Evolutionary conservation across 2,113 vertebrate species (phyloP).

Genomic region (Toxotes chatareus): DNA sequence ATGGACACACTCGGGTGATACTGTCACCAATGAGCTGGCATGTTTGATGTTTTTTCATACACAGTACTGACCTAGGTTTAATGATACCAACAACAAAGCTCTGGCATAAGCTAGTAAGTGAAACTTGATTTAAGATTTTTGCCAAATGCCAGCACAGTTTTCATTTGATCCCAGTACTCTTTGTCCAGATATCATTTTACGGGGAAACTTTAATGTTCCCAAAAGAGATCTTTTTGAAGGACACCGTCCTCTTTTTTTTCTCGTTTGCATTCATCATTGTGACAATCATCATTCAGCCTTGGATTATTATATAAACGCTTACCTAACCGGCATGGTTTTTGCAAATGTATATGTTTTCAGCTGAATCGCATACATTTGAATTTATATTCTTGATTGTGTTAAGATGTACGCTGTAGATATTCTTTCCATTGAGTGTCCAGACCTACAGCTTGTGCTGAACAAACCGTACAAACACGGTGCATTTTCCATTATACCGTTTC

Average conservation of each 20-base stretch:
- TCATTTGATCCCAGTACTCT: neutral
- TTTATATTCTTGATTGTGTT: no score
- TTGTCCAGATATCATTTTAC: neutral
- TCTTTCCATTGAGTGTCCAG: neutral
- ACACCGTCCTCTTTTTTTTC: neutral
- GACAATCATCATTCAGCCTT: no score
- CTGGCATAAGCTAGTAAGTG: neutral
- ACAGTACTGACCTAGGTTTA: neutral
- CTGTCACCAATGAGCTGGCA: neutral
- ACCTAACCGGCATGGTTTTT: neutral
- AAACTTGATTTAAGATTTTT: neutral
- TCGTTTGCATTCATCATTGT: neutral
- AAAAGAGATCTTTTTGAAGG: neutral
- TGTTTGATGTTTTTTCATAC: neutral
- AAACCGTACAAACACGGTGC: no score
- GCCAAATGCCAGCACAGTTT: neutral
- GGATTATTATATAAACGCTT: neutral
- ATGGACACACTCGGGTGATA: no score
- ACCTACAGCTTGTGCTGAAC: no score
- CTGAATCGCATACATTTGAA: neutral
- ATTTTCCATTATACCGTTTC: neutral
- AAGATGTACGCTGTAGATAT: neutral
- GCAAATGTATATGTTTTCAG: neutral
- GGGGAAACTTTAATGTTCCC: neutral
- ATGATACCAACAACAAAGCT: neutral